Evolutionary conservation across 1,140 invertebrate species (phyloP).

Genomic region (Micrasema longulum): DNA sequence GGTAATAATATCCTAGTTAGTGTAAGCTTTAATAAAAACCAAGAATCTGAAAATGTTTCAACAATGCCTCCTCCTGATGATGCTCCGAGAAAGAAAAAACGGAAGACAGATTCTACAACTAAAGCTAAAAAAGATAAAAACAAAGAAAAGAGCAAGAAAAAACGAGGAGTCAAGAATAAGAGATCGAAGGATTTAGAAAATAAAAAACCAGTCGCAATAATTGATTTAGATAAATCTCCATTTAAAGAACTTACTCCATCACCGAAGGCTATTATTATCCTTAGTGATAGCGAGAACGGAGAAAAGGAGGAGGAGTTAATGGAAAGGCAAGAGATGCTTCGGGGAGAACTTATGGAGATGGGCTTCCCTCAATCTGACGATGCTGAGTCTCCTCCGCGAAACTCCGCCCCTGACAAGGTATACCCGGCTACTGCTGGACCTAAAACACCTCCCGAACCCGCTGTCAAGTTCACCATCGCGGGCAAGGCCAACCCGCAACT

Average conservation of each 20-base stretch:
- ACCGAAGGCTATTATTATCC: conserved; percentile 82
- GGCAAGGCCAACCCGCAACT: conserved; percentile 52
- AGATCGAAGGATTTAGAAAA: conserved; percentile 66
- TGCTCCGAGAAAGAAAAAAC: conserved; percentile 61
- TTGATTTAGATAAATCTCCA: conserved; percentile 86
- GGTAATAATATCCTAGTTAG: conserved; percentile 93
- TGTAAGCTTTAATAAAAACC: conserved; percentile 88
- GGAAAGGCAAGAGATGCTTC: conserved; percentile 58
- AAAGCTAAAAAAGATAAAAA: conserved; percentile 65
- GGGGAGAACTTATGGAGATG: conserved; percentile 50
- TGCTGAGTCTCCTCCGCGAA: conserved; percentile 55
- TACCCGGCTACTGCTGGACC: conserved; percentile 62
- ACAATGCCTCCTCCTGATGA: conserved; percentile 56
- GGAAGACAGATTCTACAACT: conserved; percentile 64
- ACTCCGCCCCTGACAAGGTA: conserved; percentile 61
- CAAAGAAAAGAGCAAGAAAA: conserved; percentile 65
- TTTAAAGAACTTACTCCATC: conserved; percentile 83
- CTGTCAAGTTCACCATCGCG: conserved; percentile 55
- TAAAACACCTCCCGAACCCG: conserved; percentile 60
- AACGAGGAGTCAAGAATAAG: conserved; percentile 66
- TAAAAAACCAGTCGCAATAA: conserved; percentile 84
- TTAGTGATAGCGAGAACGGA: conserved; percentile 83
- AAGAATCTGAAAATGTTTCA: conserved; percentile 68
- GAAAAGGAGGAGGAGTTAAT: conserved; percentile 59
- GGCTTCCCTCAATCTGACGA: conserved; percentile 58